These are phyloP conservation scores for Tragelaphus buxtoni DNA, from an alignment of 2,113 vertebrate species.

Conservation along the genomic window DNA sequence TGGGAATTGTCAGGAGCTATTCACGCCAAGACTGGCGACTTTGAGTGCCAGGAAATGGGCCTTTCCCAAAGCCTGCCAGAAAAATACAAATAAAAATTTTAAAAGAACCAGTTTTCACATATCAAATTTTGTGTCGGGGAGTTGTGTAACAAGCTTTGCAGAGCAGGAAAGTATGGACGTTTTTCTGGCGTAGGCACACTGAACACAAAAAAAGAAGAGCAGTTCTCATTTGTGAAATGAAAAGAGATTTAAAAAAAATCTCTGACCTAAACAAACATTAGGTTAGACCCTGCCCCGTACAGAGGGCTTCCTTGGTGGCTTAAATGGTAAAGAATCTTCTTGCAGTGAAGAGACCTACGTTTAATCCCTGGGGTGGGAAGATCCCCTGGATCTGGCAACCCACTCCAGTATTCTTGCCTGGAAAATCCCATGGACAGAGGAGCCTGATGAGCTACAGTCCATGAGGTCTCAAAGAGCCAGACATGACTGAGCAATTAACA, in stretches of 20 bases:
- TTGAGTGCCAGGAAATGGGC: conserved; percentile 83
- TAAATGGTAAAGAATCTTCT: background rate
- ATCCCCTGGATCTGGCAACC: background rate
- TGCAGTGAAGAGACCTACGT: background rate
- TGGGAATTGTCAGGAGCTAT: conserved; percentile 91
- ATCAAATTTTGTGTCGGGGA: conserved; percentile 64
- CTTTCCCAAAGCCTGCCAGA: conserved; percentile 81
- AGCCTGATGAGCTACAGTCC: background rate
- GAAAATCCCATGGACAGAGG: background rate
- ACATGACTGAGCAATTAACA: background rate
- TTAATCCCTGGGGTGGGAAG: background rate
- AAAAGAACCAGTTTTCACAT: conserved; percentile 67
- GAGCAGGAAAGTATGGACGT: conserved; percentile 51
- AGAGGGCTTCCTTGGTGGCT: background rate
- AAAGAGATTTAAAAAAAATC: background rate
- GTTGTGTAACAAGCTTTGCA: conserved; percentile 69
- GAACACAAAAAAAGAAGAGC: conserved; percentile 60
- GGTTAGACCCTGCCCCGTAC: background rate
- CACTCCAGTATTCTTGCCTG: background rate
- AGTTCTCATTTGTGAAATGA: conserved; percentile 43
- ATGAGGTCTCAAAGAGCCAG: background rate
- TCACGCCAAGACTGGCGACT: conserved; percentile 88
- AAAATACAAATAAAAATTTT: conserved; percentile 72
- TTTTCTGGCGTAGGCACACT: conserved; percentile 49
- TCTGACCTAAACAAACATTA: conserved; percentile 51